Evolutionary conservation across 1,140 invertebrate genomes (phyloP), one percentile per base, ranked within the genome.

Genomic region (Aphelenchoides avenae): DNA sequence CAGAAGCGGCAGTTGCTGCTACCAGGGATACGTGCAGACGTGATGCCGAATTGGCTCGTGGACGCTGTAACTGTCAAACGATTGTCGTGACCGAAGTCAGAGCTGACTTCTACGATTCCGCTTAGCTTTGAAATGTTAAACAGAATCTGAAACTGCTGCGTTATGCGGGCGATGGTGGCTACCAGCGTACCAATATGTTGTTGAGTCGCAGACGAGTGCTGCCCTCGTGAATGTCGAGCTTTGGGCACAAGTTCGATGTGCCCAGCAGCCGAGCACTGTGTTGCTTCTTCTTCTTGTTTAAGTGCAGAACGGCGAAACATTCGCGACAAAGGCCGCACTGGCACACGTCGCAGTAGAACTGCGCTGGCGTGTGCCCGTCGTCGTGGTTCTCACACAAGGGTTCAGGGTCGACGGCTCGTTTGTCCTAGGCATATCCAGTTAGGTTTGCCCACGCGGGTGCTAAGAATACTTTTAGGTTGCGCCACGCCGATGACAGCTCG

Each of bases 321-420:
- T 96, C 93, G 1, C 87, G 86, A 78, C 93, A 98, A 18, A 74
- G 51, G 31, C 54, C 49, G 11, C 95, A 80, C 64, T 91, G 88
- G 76, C 93, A 98, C 5, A 84, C 82, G 52, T 85, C 86, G 77
- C 93, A 98, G 52, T 82, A 86, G 41, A 97, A 89, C 37, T 94
- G 88, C 1, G 92, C 92, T 1, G 85, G 82, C 0, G 92, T 98
- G 72, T 89, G 86, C 1, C 89, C 89, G 77, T 98, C 93, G 76
- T 98, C 93, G 77, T 98, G 93, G 78, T 98, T 98, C 44, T 84
- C 86, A 80, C 93, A 98, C 29, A 86, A 86, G 5, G 87, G 52
- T 7, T 69, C 70, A 3, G 64, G 70, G 20, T 67, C 64, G 27
- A 71, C 24, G 3, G 24, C 31, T 26, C 34, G 60, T 78, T 80